Conservation (phyloP, 2,113 vertebrate species). For the Megaceryle torquata region DNA sequence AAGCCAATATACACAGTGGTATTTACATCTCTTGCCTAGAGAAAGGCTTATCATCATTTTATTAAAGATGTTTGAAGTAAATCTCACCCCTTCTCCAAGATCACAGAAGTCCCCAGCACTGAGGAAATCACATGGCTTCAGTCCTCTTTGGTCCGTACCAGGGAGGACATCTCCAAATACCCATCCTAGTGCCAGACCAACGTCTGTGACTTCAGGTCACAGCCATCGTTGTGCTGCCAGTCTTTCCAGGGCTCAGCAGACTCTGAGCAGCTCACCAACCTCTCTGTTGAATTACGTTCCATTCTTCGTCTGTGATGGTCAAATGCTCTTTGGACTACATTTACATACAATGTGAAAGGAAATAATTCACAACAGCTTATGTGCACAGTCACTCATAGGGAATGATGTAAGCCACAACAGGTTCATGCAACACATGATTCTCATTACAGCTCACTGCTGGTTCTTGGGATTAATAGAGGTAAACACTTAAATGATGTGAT, state of each 20-base stretch:
- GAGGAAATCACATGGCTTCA: not conserved
- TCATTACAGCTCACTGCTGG: not conserved
- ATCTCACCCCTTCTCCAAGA: slow-evolving; percentile 1
- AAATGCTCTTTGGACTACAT: not conserved
- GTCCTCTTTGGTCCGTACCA: not conserved
- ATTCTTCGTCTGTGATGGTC: not conserved
- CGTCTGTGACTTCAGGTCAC: not conserved
- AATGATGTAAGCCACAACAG: not conserved
- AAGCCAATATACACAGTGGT: slow-evolving; percentile 32
- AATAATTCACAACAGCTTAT: not conserved
- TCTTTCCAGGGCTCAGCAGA: not conserved
- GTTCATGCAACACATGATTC: not conserved
- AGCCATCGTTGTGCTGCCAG: not conserved
- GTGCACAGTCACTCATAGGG: not conserved
- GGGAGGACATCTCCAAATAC: not conserved
- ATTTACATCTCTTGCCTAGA: slow-evolving; percentile 44
- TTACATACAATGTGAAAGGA: not conserved
- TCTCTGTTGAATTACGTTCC: not conserved
- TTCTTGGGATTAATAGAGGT: not conserved
- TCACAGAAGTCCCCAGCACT: not conserved
- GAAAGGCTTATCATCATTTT: slow-evolving; percentile 13
- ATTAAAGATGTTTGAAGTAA: slow-evolving; percentile 41
- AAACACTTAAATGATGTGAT: not conserved
- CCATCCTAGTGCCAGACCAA: not conserved
- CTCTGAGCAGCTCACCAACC: not conserved